These are phyloP conservation scores for Platyrinchus mystaceus DNA, from an alignment of 2,797 vertebrate species.

Conservation along the genomic window DNA sequence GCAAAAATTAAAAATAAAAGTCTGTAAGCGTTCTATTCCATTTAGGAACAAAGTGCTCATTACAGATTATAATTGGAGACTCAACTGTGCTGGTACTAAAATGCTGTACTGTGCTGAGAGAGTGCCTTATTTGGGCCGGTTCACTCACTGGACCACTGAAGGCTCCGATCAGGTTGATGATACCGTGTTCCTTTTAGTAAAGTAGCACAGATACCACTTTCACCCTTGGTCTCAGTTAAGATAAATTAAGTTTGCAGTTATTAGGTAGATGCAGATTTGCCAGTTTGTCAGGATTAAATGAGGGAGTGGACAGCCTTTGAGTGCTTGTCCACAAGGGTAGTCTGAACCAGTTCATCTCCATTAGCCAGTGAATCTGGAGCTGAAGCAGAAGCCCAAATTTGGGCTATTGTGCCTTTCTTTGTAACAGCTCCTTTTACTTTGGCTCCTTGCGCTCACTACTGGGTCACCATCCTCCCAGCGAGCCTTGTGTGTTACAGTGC, in stretches of 20 bases:
- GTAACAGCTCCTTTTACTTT: fast-evolving
- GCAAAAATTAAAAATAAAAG: background rate
- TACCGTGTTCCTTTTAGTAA: background rate
- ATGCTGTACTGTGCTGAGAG: background rate
- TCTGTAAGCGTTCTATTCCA: fast-evolving
- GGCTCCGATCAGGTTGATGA: too few relatives aligned
- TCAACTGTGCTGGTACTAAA: background rate
- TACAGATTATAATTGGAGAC: background rate
- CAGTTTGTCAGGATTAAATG: fast-evolving
- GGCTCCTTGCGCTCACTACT: fast-evolving
- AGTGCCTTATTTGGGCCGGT: background rate
- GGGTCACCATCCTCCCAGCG: fast-evolving
- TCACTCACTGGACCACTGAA: background rate
- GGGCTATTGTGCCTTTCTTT: background rate
- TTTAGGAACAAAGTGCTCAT: background rate
- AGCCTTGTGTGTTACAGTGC: background rate
- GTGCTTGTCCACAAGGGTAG: fast-evolving
- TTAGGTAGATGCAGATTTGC: fast-evolving
- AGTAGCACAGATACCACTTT: background rate
- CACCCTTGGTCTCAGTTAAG: background rate
- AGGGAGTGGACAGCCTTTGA: fast-evolving
- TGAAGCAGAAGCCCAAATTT: background rate
- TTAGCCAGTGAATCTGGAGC: fast-evolving
- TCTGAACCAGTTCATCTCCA: fast-evolving
- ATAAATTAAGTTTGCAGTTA: background rate